These are phyloP conservation scores for Pachycephala philippinensis DNA, from an alignment of 2,113 vertebrate genomes.

Conservation along the genomic window DNA sequence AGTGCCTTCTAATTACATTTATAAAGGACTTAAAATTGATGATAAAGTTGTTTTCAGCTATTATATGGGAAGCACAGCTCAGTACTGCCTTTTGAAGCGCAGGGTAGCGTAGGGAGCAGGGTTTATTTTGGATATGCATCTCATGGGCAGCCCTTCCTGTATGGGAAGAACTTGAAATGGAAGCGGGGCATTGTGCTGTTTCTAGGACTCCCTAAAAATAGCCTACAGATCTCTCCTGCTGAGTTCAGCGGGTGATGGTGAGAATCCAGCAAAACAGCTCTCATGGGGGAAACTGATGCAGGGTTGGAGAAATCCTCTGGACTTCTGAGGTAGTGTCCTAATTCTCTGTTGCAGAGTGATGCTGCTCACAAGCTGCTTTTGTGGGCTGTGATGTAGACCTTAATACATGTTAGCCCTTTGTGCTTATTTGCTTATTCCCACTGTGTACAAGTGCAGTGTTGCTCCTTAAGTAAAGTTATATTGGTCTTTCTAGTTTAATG, in stretches of 20 bases:
- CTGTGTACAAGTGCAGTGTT: not conserved
- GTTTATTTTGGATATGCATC: not conserved
- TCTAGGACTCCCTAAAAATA: not conserved
- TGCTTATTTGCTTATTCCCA: not conserved
- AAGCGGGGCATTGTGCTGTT: not conserved
- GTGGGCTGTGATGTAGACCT: not conserved
- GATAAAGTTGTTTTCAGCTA: not conserved
- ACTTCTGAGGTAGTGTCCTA: fast-evolving
- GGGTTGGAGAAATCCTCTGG: not conserved
- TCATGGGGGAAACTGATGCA: fast-evolving
- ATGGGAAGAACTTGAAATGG: not conserved
- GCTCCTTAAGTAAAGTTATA: not conserved
- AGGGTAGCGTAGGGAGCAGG: not conserved
- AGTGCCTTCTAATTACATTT: not conserved
- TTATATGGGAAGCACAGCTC: not conserved
- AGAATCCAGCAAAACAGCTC: not conserved
- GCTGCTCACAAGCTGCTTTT: fast-evolving
- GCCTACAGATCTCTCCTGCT: not conserved
- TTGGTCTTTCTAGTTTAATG: not conserved
- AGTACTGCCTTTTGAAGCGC: not conserved
- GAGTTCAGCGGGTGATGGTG: not conserved
- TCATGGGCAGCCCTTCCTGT: not conserved
- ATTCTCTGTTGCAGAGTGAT: not conserved
- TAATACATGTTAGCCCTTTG: not conserved
- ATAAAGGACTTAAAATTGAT: not conserved